Evolutionary conservation across 2,113 vertebrate species (phyloP), one percentile per base, ranked within the genome.

Genomic region (Triplophysa rosa): DNA sequence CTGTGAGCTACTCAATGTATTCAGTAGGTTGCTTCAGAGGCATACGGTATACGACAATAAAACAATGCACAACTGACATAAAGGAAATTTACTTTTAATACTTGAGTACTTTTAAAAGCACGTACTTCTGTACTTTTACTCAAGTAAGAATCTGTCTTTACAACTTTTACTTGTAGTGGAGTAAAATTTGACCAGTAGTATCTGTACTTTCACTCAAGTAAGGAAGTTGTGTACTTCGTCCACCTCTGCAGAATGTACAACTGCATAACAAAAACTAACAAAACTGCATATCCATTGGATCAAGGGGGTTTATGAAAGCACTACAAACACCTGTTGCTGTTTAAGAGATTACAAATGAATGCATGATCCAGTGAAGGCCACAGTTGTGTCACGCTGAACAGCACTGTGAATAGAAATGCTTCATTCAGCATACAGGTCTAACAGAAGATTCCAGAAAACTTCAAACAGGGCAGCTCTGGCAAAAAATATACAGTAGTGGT

Each of bases 391-490:
- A 64, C 21, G 40, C n/a, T 21, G 24, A 64, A 66, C 65, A 74
- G 24, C 52, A 14, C n/a, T 37, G 37, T 68, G 61, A 58, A 82
- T 45, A 71, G 80, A 78, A 77, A 69, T 23, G 74, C 74, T 78
- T 29, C 45, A 72, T 72, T 82, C 80, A 82, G 80, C 74, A 82
- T 33, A 54, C 9, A 54, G 63, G 26, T 4, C 45, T 23, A 56
- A 80, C 26, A 40, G n/a, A 62, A 40, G 56, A 19, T 81, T 81
- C 80, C 54, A 76, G 64, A 81, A 81, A 45, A 29, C 21, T 42
- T 66, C 29, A n/a, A 61, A 23, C 19, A 58, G 56, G 61, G 42
- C 45, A 61, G 59, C 56, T 13, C 42, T 16, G n/a, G 54, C 33
- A 33, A 52, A 62, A 62, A 12, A 23, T 9, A 0, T 26, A 8